Evolutionary conservation across 2,797 vertebrate species (phyloP).

Genomic region (Alauda arvensis): DNA sequence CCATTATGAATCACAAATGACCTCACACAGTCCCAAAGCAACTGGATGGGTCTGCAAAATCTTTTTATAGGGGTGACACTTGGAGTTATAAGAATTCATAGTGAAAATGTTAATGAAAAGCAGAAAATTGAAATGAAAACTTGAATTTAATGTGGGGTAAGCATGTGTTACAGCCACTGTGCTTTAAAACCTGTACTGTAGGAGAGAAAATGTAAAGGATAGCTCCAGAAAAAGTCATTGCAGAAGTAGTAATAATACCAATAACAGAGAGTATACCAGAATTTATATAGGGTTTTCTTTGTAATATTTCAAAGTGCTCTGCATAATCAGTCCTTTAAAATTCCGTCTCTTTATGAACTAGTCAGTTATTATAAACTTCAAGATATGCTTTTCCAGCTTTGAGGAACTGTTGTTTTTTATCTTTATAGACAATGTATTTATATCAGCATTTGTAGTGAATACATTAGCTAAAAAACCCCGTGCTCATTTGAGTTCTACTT

Average conservation of each 20-base stretch:
- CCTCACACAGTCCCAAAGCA: neutral
- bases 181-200: neutral
- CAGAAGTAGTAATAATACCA: neutral
- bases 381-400: neutral
- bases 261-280: neutral
- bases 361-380: neutral
- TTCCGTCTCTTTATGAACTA: neutral
- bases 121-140: neutral
- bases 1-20: neutral
- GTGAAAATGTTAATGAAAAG: neutral
- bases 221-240: neutral
- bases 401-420: neutral
- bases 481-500: neutral
- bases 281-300: neutral
- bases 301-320: neutral
- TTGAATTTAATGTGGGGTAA: neutral
- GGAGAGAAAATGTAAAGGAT: neutral
- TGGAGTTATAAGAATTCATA: neutral
- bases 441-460: neutral
- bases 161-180: neutral
- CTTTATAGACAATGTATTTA: neutral
- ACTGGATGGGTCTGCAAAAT: neutral
- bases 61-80: neutral
- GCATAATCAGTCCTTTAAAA: neutral
- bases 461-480: neutral